Evolutionary conservation across 2,113 vertebrate species (phyloP).

Genomic region (Limnothrissa miodon): DNA sequence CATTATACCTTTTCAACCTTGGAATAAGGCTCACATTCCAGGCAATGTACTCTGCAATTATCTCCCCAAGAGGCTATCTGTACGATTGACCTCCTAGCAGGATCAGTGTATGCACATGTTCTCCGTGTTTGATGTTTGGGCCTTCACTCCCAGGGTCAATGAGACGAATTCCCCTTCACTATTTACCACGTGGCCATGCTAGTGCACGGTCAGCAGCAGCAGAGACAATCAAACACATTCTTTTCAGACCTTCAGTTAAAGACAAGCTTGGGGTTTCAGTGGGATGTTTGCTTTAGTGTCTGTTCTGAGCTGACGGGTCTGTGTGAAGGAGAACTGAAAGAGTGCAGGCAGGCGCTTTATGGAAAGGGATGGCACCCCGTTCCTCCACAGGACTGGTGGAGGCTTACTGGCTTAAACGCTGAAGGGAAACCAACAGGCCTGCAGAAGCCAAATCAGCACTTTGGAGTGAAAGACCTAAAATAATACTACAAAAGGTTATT

Average conservation of each 20-base stretch:
- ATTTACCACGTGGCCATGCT: background rate
- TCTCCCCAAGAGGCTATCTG: background rate
- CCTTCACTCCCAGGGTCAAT: background rate
- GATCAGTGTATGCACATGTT: background rate
- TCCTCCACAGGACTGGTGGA: background rate
- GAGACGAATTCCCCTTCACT: background rate
- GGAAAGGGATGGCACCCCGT: too few relatives aligned
- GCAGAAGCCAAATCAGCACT: background rate
- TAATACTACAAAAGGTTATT: background rate
- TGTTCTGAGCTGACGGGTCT: background rate
- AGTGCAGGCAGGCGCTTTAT: background rate
- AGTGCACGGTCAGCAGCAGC: background rate
- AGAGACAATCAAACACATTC: background rate
- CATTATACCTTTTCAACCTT: too few relatives aligned
- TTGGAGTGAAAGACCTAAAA: background rate
- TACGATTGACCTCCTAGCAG: background rate
- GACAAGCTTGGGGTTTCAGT: background rate
- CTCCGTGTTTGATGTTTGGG: background rate
- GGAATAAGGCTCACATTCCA: background rate
- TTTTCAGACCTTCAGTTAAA: background rate
- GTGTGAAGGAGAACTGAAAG: background rate
- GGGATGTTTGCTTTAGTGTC: background rate
- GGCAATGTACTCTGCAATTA: background rate
- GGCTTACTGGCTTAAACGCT: background rate
- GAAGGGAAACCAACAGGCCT: background rate